These are phyloP conservation scores for Microhierax caerulescens DNA, from an alignment of 2,797 vertebrate genomes.

Conservation along the genomic window DNA sequence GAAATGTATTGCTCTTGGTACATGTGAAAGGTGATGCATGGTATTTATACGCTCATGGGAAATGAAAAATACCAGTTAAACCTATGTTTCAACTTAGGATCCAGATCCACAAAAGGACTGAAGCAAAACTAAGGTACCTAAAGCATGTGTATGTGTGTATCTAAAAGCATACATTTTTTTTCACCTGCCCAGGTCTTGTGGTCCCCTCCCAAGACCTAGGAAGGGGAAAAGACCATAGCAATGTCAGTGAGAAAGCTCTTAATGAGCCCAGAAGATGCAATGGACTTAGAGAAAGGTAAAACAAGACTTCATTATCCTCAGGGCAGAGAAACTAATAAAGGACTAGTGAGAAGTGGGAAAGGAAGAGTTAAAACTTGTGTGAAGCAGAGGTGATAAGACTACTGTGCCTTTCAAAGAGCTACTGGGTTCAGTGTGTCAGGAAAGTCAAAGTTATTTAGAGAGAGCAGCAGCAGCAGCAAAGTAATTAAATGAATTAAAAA, in stretches of 20 bases:
- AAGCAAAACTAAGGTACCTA: slow-evolving; percentile 72
- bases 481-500: neutral
- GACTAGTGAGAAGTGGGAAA: slow-evolving; percentile 6
- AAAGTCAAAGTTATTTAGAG: neutral
- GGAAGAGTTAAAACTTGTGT: neutral
- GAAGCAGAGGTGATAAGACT: neutral
- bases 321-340: slow-evolving; percentile 24
- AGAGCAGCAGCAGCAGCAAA: neutral
- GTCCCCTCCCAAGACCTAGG: slow-evolving; percentile 67
- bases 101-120: slow-evolving; percentile 72
- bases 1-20: slow-evolving; percentile 14
- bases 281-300: slow-evolving; percentile 71
- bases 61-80: slow-evolving; percentile 68
- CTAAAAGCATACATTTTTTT: slow-evolving; percentile 71
- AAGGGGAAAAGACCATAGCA: slow-evolving; percentile 68
- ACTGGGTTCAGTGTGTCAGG: neutral
- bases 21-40: slow-evolving; percentile 49
- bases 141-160: slow-evolving; percentile 70
- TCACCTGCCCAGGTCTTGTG: slow-evolving; percentile 69
- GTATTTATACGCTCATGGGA: neutral
- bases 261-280: slow-evolving; percentile 65
- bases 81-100: slow-evolving; percentile 71
- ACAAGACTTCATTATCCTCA: slow-evolving; percentile 68
- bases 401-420: neutral
- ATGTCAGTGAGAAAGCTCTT: slow-evolving; percentile 68